These are phyloP conservation scores for Petroica traversi DNA, from an alignment of 2,113 vertebrate species.

Conservation along the genomic window DNA sequence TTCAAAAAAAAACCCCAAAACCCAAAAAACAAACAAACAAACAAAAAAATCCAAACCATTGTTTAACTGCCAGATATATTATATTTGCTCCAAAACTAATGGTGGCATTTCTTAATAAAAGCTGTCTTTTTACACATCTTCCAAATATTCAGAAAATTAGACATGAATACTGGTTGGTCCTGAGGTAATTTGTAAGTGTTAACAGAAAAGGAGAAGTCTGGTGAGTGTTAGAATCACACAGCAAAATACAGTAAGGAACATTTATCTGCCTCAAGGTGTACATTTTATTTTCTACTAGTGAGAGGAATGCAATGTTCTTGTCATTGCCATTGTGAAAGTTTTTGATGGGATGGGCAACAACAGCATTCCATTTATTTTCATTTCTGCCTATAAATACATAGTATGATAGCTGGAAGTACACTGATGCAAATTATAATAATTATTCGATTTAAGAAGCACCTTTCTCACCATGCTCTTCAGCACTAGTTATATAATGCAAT, in stretches of 20 bases:
- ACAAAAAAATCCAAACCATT: not conserved
- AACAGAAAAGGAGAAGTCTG: not conserved
- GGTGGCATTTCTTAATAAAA: not conserved
- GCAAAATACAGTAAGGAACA: not conserved
- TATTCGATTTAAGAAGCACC: not conserved
- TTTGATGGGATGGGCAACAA: not conserved
- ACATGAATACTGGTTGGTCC: not conserved
- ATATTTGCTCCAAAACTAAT: not conserved
- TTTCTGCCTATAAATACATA: not conserved
- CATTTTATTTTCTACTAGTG: not conserved
- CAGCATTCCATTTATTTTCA: not conserved
- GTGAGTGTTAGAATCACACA: not conserved
- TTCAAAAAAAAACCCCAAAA: not conserved
- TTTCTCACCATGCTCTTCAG: not conserved
- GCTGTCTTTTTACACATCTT: not conserved
- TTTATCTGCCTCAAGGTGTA: not conserved
- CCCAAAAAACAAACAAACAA: accelerated
- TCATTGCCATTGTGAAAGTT: not conserved
- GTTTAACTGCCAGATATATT: not conserved
- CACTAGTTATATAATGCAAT: not conserved
- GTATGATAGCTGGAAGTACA: not conserved
- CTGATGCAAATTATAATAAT: not conserved
- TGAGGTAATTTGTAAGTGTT: not conserved
- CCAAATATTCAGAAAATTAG: not conserved
- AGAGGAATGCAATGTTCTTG: not conserved